Evolutionary conservation across 2,888 invertebrate species (phyloP), one percentile per base, ranked within the genome.

Genomic region (Polylopha cassiicola): DNA sequence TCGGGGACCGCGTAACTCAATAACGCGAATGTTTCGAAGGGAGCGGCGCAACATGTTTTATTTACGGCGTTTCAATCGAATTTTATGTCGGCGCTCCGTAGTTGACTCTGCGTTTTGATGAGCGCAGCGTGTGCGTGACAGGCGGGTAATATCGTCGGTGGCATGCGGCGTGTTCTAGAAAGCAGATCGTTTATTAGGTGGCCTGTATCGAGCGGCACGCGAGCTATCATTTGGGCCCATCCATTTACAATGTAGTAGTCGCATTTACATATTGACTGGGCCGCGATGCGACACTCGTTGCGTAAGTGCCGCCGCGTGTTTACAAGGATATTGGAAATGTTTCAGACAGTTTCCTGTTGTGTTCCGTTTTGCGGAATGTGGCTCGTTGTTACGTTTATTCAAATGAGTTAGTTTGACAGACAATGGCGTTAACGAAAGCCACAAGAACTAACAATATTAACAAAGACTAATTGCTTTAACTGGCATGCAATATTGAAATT

Each of bases 1-100:
- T 75, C 73, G 69, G 82, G 81, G 80, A 73, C 69, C 71, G 68
- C 74, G 80, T 82, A 84, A 85, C 82, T 84, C 75, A 84, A 85
- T 85, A 85, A 84, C 62, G 77, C 73, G 69, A 79, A 75, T 69
- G 73, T 63, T 69, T 60, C 66, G 69, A 68, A 76, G 79, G 76
- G 75, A 69, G 72, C 65, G 65, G 65, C 58, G 75, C 73, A 73
- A 67, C 84, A 82, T 84, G 80, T 84, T 84, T 85, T 84, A 84
- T 85, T 85, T 82, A 85, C 84, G 81, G 79, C 72, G 52, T 73
- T 82, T 73, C 79, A 78, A 81, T 82, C 72, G 72, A 63, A 67
- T 71, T 68, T 75, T 71, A 70, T 69, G 68, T 71, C 60, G 51
- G 58, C 48, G 53, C 39, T 44, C 41, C 39, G 46, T 37, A 50